Conservation (phyloP, 2,797 vertebrate genomes). For the Dipus sagitta region DNA sequence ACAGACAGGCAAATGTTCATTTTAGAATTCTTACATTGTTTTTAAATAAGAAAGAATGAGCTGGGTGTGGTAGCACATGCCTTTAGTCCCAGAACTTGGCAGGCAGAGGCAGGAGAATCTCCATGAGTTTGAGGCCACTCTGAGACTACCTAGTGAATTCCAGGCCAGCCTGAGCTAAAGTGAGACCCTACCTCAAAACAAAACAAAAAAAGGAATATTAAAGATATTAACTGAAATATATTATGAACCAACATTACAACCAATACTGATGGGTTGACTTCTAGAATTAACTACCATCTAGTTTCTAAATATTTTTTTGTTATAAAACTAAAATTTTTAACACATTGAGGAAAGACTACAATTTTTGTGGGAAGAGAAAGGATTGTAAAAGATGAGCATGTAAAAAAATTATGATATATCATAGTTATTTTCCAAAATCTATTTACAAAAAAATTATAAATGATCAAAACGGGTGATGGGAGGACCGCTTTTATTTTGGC, state of each 20-base stretch:
- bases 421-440: too few relatives aligned
- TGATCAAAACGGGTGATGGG: too few relatives aligned
- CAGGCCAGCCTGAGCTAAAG: too few relatives aligned
- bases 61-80: too few relatives aligned
- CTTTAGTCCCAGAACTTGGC: too few relatives aligned
- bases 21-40: conserved; percentile 2
- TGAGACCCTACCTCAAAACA: too few relatives aligned
- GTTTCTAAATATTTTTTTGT: conserved; percentile 15
- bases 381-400: background rate
- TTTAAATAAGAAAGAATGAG: conserved; percentile 28
- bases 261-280: conserved; percentile 9
- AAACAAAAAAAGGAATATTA: conserved; percentile 39
- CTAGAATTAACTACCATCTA: conserved; percentile 46
- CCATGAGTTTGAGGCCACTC: too few relatives aligned
- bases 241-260: background rate
- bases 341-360: background rate
- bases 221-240: conserved; percentile 36
- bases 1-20: background rate
- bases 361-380: conserved; percentile 17
- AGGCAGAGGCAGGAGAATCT: too few relatives aligned
- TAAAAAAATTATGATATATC: background rate
- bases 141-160: too few relatives aligned
- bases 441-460: too few relatives aligned
- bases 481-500: too few relatives aligned
- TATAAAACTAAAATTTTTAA: conserved; percentile 59